Percentiles rank a stretch among this genome's conserved stretches.
phyloP scores from a whole-genome alignment of 2,888 invertebrate species.

The Lumbricus terrestris region DNA sequence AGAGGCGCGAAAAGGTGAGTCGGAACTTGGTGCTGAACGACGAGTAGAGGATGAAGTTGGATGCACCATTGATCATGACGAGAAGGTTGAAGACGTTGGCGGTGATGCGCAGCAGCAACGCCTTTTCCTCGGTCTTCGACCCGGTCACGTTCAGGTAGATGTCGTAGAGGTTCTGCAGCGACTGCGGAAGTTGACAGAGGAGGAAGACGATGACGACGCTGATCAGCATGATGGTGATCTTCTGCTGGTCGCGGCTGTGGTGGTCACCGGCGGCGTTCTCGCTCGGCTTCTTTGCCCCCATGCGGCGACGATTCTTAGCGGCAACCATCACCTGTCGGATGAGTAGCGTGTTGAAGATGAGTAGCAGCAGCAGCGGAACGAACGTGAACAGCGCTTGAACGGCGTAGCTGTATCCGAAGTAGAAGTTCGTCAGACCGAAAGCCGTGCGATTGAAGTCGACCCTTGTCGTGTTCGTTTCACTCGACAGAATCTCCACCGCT shows the following conservation, averaged over 20 bases:
- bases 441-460: not conserved
- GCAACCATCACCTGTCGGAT: constrained; percentile 54
- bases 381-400: constrained; percentile 64
- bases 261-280: constrained; percentile 15
- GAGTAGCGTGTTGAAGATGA: constrained; percentile 73
- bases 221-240: constrained; percentile 75
- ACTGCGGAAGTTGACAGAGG: constrained; percentile 73
- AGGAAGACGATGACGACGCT: constrained; percentile 75
- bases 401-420: constrained; percentile 31
- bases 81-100: constrained; percentile 74
- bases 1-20: constrained; percentile 37
- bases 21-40: constrained; percentile 65
- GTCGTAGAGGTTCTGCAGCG: constrained; percentile 63
- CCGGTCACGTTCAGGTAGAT: constrained; percentile 41
- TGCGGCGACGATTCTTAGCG: constrained; percentile 51
- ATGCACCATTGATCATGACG: constrained; percentile 72
- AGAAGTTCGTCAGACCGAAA: constrained; percentile 19
- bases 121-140: not conserved
- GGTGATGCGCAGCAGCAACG: constrained; percentile 53
- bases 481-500: constrained; percentile 42
- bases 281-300: constrained; percentile 61
- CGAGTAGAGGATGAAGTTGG: constrained; percentile 77
- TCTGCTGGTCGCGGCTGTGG: constrained; percentile 53
- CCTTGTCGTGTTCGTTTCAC: not conserved
- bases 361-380: constrained; percentile 70